phyloP scores from a whole-genome alignment of 2,113 vertebrate species.

The Raphicerus campestris region DNA sequence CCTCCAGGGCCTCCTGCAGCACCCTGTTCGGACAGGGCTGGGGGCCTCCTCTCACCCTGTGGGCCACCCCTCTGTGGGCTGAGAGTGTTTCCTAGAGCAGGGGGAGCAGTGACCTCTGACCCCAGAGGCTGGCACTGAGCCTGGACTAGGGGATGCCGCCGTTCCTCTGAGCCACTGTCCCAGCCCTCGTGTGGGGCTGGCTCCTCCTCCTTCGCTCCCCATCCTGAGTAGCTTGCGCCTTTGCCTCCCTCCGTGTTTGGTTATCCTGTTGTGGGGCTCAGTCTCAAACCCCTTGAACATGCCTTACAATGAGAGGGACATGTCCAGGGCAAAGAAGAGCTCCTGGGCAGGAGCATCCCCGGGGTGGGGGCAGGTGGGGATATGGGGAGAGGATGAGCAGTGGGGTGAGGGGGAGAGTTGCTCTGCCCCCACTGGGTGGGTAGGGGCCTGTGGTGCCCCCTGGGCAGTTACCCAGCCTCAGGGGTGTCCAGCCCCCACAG shows the following conservation, averaged over 20 bases:
- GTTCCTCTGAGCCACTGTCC: background rate
- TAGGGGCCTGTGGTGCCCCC: background rate
- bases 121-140: background rate
- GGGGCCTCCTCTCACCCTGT: background rate
- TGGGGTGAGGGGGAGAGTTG: background rate
- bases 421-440: too few species aligned
- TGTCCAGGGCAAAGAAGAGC: background rate
- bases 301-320: rapidly evolving
- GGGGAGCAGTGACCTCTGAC: background rate
- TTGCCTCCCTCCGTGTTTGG: background rate
- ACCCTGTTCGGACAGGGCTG: rapidly evolving
- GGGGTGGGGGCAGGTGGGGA: rapidly evolving
- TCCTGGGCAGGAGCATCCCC: rapidly evolving
- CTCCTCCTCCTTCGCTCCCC: background rate
- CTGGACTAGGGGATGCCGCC: background rate
- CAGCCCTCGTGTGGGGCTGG: background rate
- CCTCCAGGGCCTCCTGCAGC: background rate
- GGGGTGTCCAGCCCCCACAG: background rate
- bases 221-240: background rate
- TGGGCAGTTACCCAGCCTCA: background rate
- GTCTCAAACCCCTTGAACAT: too few species aligned
- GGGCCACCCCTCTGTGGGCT: too few species aligned
- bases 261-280: background rate
- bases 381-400: background rate
- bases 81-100: background rate